Evolutionary conservation across 2,888 invertebrate species (phyloP), one percentile per base, ranked within the genome.

Genomic region (Sussaba pulchella): DNA sequence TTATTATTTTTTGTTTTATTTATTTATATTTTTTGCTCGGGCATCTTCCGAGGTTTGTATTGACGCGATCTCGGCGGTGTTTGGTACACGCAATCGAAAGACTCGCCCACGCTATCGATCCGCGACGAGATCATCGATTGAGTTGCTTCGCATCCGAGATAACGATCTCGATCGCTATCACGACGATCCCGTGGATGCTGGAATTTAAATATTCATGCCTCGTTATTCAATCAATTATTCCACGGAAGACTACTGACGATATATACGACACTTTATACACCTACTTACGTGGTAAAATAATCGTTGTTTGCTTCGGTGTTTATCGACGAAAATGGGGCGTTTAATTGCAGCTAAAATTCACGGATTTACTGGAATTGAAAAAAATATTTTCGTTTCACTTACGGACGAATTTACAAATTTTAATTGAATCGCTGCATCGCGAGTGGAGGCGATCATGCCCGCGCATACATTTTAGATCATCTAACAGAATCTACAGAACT

Each of bases 71-170:
- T 61, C 12, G 8, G n/a, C 36, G 24, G 43, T 8, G 14, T 61
- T 9, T 45, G 39, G 24, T 50, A 17, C 41, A 26, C 52, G 12
- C 63, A 54, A 64, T 72, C 57, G 67, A 41, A 17, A 17, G 31
- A 36, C 39, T 57, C 80, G 63, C 76, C 80, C 50, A 80, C 80
- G 61, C 67, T 43, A 76, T 80, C 76, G 85, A 86, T 86, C 85
- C 84, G 73, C 84, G 83, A 79, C 73, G 79, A 79, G 84, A 79
- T 82, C 84, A 83, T 86, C 86, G 88, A 88, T 89, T 89, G 87
- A 89, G 89, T 87, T 88, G 89, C 89, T 87, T 81, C 79, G 82
- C n/a, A 64, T 75, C n/a, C 81, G 64, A 72, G 87, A 87, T 87
- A 85, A 85, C 85, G 84, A 88, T 88, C 87, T 86, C 84, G 70